Base-by-base conservation (phyloP, 30 jellyfish, hydroid and myxozoan genomes). In the Clytia hemisphaerica region DNA sequence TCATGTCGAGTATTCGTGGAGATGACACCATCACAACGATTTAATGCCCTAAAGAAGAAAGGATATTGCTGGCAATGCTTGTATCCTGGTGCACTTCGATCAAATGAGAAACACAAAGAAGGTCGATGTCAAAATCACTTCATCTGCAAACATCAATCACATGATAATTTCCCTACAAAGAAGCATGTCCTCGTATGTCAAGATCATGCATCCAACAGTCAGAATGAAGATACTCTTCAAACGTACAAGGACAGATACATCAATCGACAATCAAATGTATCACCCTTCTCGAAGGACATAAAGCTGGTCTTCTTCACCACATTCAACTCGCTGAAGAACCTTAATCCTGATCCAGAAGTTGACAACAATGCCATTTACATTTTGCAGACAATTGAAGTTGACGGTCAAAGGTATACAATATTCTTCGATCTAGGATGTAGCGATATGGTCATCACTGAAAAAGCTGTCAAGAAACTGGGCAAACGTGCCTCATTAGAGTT, bases 71-170 rank as follows among this genome's bases (percentile, higher is more conserved):
- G 29, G 30, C 74, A 61, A 61, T 61, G 61, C 74, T 38, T 61
- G 29, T 61, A 26, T 38, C 74, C 59, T 61, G 62, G 74, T 26
- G 74, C 74, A 25, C 29, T 38, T 26, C 51, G 19, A 31, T 25
- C 58, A 16, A 25, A 35, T 28, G 33, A 26, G 48, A 58, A 58
- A 58, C 71, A 61, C 47, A 34, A 31, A 61, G 74, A 61, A 14
- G 61, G 61, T 28, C 74, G 61, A 12, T 61, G 74, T 7, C 10
- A 61, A 29, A 34, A 38, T 25, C 55, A 7, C 21, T 61, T 61
- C 35, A 29, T 61, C 47, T 61, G 74, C 35, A 50, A 34, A 22
- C 74, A 61, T 31, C 74, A 50, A 61, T 61, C 74, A 25, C 74
- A 61, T 31, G 60, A 46, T 46, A 4, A 4, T n/a, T 46, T 46